Evolutionary conservation across 2,888 invertebrate genomes (phyloP).

Genomic region (Calliphora vomitoria): DNA sequence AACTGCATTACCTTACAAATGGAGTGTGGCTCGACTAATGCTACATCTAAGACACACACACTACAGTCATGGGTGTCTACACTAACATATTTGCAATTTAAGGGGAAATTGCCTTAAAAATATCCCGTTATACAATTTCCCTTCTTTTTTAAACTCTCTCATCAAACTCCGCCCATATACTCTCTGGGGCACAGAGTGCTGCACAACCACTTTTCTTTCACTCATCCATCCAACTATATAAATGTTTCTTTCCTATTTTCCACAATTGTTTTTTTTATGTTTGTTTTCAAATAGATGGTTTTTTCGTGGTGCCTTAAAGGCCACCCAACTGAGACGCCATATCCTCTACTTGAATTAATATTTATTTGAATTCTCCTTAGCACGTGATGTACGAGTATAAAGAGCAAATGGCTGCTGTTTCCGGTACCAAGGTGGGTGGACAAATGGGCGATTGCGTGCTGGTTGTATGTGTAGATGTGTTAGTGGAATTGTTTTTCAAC

Average conservation of each 20-base stretch:
- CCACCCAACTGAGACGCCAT: conserved; percentile 71
- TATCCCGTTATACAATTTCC: not conserved
- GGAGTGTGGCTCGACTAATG: not conserved
- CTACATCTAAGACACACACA: not conserved
- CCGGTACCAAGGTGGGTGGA: conserved; percentile 74
- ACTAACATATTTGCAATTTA: not conserved
- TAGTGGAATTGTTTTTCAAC: conserved; percentile 67
- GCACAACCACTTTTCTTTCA: conserved; percentile 19
- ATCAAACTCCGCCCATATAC: not conserved
- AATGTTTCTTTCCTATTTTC: conserved; percentile 20
- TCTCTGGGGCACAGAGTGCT: not conserved
- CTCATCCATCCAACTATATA: not conserved
- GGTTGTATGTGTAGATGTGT: conserved; percentile 22
- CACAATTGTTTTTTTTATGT: conserved; percentile 13
- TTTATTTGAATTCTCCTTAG: conserved; percentile 64
- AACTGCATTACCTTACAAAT: not conserved
- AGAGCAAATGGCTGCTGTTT: conserved; percentile 76
- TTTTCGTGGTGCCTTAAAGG: conserved; percentile 32
- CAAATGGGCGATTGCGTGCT: conserved; percentile 36
- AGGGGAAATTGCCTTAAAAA: not conserved
- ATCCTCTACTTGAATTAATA: conserved; percentile 64
- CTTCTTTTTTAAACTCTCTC: not conserved
- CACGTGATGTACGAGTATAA: conserved; percentile 68
- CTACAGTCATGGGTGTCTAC: not conserved
- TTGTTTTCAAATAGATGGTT: not conserved